Conservation (phyloP, 2,113 vertebrate genomes). For the Paracyprichromis sp. region DNA sequence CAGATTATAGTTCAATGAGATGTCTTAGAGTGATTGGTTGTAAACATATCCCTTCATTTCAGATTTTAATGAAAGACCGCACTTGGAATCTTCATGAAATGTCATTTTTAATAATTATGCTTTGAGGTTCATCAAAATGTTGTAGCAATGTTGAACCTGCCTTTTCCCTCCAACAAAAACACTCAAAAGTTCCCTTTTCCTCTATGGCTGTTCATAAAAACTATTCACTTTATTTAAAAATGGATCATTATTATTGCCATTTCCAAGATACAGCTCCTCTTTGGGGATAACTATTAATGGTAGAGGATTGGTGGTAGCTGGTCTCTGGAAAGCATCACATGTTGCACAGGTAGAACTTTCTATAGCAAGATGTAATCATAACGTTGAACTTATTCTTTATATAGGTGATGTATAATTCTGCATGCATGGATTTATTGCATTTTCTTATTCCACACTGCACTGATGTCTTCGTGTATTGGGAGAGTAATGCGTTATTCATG, state of each 20-base stretch:
- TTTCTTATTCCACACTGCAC: not conserved
- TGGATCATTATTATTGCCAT: not conserved
- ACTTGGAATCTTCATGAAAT: constrained; percentile 22
- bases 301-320: not conserved
- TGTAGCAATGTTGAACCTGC: not conserved
- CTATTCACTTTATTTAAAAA: not conserved
- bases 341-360: not conserved
- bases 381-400: not conserved
- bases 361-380: not conserved
- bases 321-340: not conserved
- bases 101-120: constrained; percentile 37
- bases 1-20: constrained; percentile 52
- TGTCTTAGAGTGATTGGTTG: constrained; percentile 37
- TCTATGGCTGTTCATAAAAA: not conserved
- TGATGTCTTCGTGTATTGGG: not conserved
- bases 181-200: not conserved
- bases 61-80: constrained; percentile 22
- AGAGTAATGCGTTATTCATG: not conserved
- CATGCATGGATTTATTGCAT: not conserved
- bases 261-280: not conserved
- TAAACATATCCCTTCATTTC: constrained; percentile 46
- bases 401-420: not conserved
- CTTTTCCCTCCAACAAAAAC: not conserved
- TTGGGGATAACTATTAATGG: not conserved
- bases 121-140: not conserved